Evolutionary conservation across 2,888 invertebrate species (phyloP).

Genomic region (Junonia oenone): DNA sequence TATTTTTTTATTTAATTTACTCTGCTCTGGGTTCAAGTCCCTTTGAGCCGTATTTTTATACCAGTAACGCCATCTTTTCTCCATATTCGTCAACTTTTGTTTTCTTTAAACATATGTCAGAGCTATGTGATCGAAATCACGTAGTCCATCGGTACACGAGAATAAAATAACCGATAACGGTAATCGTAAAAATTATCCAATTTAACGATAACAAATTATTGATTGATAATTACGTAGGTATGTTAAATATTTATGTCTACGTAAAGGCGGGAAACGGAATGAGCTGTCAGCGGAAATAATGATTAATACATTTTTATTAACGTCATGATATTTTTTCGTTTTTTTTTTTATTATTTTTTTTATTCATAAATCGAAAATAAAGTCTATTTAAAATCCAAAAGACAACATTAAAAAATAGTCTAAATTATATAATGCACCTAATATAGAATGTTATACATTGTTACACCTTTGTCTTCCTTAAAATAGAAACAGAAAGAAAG

Average conservation of each 20-base stretch:
- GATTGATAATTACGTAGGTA: conserved; percentile 17
- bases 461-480: too few relatives aligned
- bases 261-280: conserved; percentile 3
- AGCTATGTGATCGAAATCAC: conserved; percentile 29
- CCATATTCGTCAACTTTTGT: not conserved
- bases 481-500: too few relatives aligned
- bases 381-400: too few relatives aligned
- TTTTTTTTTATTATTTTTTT: too few relatives aligned
- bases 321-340: too few relatives aligned
- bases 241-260: conserved; percentile 10
- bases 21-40: too few relatives aligned
- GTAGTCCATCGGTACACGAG: conserved; percentile 24
- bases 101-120: not conserved
- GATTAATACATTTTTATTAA: not conserved
- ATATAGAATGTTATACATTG: too few relatives aligned
- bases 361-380: too few relatives aligned
- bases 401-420: too few relatives aligned
- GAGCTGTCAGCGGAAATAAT: not conserved
- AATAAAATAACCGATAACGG: conserved; percentile 28
- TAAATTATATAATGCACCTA: too few relatives aligned
- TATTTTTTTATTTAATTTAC: not conserved
- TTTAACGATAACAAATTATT: conserved; percentile 19
- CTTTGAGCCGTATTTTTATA: too few relatives aligned
- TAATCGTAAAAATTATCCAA: conserved; percentile 23
- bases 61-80: conserved; percentile 13